Evolutionary conservation across 2,888 invertebrate genomes (phyloP).

Genomic region (Sminthurinus aureus): DNA sequence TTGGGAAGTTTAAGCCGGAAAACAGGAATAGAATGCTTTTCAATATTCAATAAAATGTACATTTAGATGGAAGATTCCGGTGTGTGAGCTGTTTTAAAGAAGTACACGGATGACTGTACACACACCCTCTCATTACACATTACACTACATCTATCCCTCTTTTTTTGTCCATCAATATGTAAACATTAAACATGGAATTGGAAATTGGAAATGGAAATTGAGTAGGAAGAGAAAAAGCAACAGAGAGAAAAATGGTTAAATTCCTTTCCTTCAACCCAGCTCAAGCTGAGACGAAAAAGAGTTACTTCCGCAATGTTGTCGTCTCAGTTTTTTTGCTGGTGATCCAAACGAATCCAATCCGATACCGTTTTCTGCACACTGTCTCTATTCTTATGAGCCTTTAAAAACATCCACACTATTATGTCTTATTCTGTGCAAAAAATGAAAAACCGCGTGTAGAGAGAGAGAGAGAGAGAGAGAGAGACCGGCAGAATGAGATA

Average conservation of each 20-base stretch:
- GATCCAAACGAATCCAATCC: not conserved
- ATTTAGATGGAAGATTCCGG: no score
- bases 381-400: not conserved
- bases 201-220: not conserved
- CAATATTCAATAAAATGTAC: not conserved
- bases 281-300: not conserved
- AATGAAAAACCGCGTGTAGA: not conserved
- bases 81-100: not conserved
- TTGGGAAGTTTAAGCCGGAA: not conserved
- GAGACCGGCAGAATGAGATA: no score
- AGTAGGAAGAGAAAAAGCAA: not conserved
- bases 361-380: not conserved
- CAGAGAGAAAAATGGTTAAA: not conserved
- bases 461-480: not conserved
- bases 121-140: not conserved
- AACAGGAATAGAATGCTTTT: not conserved
- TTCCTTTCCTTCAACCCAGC: not conserved
- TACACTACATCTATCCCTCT: not conserved
- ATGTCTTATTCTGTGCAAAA: not conserved
- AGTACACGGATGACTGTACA: not conserved
- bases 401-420: not conserved
- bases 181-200: not conserved
- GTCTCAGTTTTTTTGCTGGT: not conserved
- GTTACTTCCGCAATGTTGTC: conserved; percentile 17
- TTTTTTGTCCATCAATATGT: not conserved